Evolutionary conservation across 2,888 invertebrate species (phyloP), one percentile per base, ranked within the genome.

Genomic region (Sisyra nigra): DNA sequence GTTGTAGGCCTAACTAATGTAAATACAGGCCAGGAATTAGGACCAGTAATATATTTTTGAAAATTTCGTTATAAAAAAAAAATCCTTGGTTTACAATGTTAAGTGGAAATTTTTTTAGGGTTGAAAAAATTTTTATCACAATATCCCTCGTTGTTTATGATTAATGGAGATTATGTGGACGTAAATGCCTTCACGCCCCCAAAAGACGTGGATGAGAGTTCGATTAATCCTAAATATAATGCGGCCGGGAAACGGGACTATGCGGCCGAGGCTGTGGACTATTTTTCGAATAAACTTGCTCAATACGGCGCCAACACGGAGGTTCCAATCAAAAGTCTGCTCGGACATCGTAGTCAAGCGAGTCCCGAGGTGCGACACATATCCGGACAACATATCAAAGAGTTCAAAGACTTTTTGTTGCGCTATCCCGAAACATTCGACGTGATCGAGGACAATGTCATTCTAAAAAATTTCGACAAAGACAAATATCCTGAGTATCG

Each of bases 311-410:
- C 87, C 49, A 89, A 86, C 44, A 88, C 93, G 2, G 96, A 97
- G 71, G 91, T 98, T 50, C 96, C 94, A 3, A 91, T 97, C 52
- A 89, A 89, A 61, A 93, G 93, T 62, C 74, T 98, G 50, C 74
- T 97, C 47, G 97, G 97, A 1, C 97, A 97, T 66, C 76, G 94
- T 50, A 91, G 91, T 50, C 93, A 89, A 65, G 97, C 97, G 15
- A 87, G 93, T 46, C 89, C 91, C 11, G 96, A 96, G 71, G 93
- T 98, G 51, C 78, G 97, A 48, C 91, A 94, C 63, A 91, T 94
- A 55, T 93, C 93, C 50, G 78, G 82, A 11, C 91, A 93, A 61
- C 89, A 92, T 60, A 85, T 91, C 57, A 86, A 86, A 61, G 93
- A 94, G 64, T 94, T 94, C 61, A 77, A 79, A 52, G 92, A 93